Conservation (phyloP, 2,888 invertebrate genomes). For the Hymenopus coronatus region DNA sequence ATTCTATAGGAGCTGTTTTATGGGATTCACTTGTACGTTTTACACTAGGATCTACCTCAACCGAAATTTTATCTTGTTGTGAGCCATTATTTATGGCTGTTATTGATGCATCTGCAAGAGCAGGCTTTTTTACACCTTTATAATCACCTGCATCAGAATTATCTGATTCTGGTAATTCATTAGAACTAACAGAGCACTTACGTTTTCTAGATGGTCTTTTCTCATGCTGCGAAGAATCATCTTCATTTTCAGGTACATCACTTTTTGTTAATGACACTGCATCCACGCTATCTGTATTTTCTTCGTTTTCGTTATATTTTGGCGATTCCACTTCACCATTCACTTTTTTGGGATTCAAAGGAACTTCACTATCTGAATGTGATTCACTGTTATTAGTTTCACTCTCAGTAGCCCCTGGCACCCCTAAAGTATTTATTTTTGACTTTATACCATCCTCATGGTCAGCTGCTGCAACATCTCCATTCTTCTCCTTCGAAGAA, state of each 20-base stretch:
- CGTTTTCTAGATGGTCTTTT: not conserved
- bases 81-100: not conserved
- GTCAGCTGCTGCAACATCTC: not conserved
- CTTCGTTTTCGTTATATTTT: not conserved
- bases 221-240: not conserved
- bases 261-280: not conserved
- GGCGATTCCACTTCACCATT: constrained; percentile 29
- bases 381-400: not conserved
- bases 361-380: constrained; percentile 10
- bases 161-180: not conserved
- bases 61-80: not conserved
- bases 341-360: constrained; percentile 21
- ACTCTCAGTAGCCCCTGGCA: not conserved
- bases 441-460: not conserved
- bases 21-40: not conserved
- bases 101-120: constrained; percentile 19
- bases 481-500: not conserved
- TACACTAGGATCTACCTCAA: not conserved
- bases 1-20: not conserved
- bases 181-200: not conserved
- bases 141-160: not conserved
- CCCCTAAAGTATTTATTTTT: not conserved
- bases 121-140: constrained; percentile 29
- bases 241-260: not conserved
- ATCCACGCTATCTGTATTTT: not conserved